phyloP scores from a whole-genome alignment of 2,888 invertebrate species.

The Leptopilina syphax region DNA sequence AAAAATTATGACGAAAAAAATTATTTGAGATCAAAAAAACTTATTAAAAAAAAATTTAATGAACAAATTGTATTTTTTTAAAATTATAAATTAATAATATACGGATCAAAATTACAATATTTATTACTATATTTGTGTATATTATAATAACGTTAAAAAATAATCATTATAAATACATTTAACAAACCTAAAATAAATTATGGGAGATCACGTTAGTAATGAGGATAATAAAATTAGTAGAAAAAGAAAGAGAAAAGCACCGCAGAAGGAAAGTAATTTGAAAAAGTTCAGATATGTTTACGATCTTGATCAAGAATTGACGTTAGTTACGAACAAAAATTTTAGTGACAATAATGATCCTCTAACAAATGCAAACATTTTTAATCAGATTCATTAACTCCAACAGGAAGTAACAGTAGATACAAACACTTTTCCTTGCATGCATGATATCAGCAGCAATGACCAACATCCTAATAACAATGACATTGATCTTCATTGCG shows the following conservation, averaged over 20 bases:
- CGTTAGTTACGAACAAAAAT: background rate
- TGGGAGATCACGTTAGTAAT: no score
- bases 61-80: no score
- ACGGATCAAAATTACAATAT: no score
- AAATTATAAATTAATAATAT: no score
- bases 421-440: background rate
- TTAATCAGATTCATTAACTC: background rate
- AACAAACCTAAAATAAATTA: no score
- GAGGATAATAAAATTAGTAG: background rate
- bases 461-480: background rate
- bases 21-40: no score
- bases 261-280: background rate
- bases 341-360: background rate
- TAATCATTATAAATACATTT: no score
- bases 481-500: no score
- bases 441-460: background rate
- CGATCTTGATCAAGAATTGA: background rate
- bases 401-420: background rate
- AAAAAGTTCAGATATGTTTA: background rate
- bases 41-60: no score
- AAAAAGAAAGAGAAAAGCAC: background rate
- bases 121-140: no score
- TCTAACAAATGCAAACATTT: background rate
- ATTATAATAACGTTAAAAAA: no score
- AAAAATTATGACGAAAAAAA: no score